These are phyloP conservation scores for Catocala sponsa DNA, from an alignment of 2,888 invertebrate genomes.

Conservation along the genomic window DNA sequence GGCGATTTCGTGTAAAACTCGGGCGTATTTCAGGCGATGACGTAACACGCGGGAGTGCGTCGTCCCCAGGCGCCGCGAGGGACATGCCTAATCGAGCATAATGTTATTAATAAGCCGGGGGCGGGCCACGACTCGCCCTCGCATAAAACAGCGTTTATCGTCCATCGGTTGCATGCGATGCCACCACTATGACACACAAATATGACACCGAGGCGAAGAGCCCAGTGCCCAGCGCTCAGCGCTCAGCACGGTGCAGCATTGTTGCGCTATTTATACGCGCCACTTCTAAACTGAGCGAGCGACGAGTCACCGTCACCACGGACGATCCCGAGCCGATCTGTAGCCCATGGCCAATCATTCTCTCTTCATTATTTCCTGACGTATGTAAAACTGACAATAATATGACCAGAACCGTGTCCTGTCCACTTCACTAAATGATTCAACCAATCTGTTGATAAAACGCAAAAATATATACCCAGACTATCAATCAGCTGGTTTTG, in stretches of 20 bases:
- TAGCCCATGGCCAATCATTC: no score
- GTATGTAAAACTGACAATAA: no score
- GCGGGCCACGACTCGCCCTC: slow-evolving; percentile 68
- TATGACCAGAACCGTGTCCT: no score
- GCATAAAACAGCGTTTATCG: slow-evolving; percentile 65
- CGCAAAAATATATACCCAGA: no score
- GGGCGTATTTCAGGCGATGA: slow-evolving; percentile 75
- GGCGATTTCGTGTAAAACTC: slow-evolving; percentile 57
- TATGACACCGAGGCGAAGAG: slow-evolving; percentile 29
- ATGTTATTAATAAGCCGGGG: slow-evolving; percentile 75
- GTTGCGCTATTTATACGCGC: slow-evolving; percentile 58
- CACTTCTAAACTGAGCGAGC: slow-evolving; percentile 43
- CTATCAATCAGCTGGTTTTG: no score
- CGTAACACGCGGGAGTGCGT: slow-evolving; percentile 65
- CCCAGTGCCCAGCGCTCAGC: neutral
- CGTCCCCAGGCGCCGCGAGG: slow-evolving; percentile 66
- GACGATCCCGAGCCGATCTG: neutral
- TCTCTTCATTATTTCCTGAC: no score
- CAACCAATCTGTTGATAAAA: no score
- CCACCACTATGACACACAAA: slow-evolving; percentile 24
- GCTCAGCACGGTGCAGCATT: slow-evolving; percentile 44
- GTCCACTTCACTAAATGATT: no score
- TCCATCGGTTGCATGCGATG: slow-evolving; percentile 64
- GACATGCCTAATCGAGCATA: slow-evolving; percentile 68
- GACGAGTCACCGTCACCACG: slow-evolving; percentile 25